Evolutionary conservation across 2,888 invertebrate genomes (phyloP).

Genomic region (Perizoma flavofasciatum): DNA sequence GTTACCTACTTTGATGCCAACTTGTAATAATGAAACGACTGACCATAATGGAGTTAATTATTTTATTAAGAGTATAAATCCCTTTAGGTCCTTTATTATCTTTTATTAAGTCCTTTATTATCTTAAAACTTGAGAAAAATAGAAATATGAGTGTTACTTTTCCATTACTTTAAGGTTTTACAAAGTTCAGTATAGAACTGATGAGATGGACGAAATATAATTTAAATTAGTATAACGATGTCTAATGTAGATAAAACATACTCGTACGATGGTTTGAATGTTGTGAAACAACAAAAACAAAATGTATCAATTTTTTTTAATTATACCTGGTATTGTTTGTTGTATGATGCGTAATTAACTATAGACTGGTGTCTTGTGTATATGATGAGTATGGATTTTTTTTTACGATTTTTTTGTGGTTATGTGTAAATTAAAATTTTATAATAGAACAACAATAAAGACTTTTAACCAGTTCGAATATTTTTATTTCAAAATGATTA

Average conservation of each 20-base stretch:
- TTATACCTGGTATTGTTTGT: slow-evolving; percentile 2
- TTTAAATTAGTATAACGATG: slow-evolving; percentile 13
- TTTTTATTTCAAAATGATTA: slow-evolving; percentile 5
- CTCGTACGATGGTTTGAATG: slow-evolving; percentile 4
- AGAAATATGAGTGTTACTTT: slow-evolving; percentile 25
- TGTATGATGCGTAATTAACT: slow-evolving; percentile 3
- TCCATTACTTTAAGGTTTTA: too few species aligned
- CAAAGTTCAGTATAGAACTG: not conserved
- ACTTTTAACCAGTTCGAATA: slow-evolving; percentile 14
- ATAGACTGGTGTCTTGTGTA: slow-evolving; percentile 14
- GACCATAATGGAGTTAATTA: slow-evolving; percentile 70
- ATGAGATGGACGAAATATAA: not conserved
- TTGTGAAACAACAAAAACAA: slow-evolving; percentile 33
- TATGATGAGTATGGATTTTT: slow-evolving; percentile 18
- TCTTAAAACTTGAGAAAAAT: slow-evolving; percentile 2
- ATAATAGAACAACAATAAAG: slow-evolving; percentile 38
- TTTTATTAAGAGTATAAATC: slow-evolving; percentile 51
- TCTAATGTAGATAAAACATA: slow-evolving; percentile 17
- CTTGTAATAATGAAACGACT: slow-evolving; percentile 64
- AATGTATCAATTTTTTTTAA: slow-evolving; percentile 19
- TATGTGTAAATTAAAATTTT: slow-evolving; percentile 36
- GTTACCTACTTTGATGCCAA: slow-evolving; percentile 32
- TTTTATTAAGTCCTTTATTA: slow-evolving; percentile 29
- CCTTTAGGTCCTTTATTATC: too few species aligned
- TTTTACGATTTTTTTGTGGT: slow-evolving; percentile 29